A percentile compares a stretch with the other conserved stretches of the same genome.
Conservation (phyloP, 2,888 invertebrate genomes). For the Heliconius erato region DNA sequence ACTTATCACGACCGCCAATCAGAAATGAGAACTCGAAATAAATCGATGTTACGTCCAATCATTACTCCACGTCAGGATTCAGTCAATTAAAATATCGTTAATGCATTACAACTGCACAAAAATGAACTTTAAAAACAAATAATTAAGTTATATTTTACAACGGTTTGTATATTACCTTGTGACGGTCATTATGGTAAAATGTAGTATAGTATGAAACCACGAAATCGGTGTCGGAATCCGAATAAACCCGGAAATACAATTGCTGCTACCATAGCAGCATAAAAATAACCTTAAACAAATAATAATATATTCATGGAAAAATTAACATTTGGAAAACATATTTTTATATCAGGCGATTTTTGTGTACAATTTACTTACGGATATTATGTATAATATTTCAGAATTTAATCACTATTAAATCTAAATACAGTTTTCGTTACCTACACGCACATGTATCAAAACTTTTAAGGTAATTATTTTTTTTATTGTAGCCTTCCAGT, state of each 20-base stretch:
- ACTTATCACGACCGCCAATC: slow-evolving; percentile 85
- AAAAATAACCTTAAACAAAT: slow-evolving; percentile 47
- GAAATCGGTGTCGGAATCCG: slow-evolving; percentile 84
- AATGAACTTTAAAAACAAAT: slow-evolving; percentile 64
- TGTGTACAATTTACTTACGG: not conserved
- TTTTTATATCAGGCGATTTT: not conserved
- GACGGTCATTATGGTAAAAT: slow-evolving; percentile 84
- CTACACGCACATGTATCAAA: not conserved
- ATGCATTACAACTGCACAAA: slow-evolving; percentile 69
- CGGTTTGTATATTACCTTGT: slow-evolving; percentile 68
- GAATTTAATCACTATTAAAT: not conserved
- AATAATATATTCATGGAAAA: slow-evolving; percentile 10
- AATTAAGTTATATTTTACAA: slow-evolving; percentile 64
- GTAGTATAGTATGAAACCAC: slow-evolving; percentile 83
- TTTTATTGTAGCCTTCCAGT: too few relatives aligned
- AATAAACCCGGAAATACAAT: slow-evolving; percentile 85
- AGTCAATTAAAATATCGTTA: slow-evolving; percentile 87
- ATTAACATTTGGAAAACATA: slow-evolving; percentile 15
- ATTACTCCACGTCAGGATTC: slow-evolving; percentile 85
- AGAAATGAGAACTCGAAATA: slow-evolving; percentile 85
- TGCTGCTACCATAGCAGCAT: slow-evolving; percentile 63
- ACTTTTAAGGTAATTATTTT: not conserved
- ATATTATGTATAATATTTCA: not conserved
- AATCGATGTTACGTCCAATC: slow-evolving; percentile 86
- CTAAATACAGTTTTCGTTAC: not conserved